A percentile compares a stretch with the other conserved stretches of the same genome.
phyloP scores from a whole-genome alignment of 2,113 vertebrate species.

The Microcebus murinus region DNA sequence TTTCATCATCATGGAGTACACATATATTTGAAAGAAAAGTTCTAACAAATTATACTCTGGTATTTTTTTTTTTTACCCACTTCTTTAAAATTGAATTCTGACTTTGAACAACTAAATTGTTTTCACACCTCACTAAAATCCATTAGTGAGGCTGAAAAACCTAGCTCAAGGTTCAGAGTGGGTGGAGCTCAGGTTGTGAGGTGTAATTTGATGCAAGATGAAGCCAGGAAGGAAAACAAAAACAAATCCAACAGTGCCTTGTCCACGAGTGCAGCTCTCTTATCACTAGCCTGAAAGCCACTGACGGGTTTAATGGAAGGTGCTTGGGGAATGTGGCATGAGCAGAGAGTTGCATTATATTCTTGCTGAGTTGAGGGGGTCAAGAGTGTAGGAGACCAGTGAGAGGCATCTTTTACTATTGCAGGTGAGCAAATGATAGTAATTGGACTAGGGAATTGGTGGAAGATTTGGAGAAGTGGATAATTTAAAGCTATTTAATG shows the following conservation, averaged over 20 bases:
- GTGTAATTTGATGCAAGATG: neutral
- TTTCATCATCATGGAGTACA: neutral
- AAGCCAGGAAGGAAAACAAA: neutral
- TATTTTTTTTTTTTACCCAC: neutral
- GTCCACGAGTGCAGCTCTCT: neutral
- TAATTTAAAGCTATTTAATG: neutral
- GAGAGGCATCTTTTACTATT: neutral
- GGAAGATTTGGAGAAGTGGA: neutral
- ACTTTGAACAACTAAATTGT: neutral
- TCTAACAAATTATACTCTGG: neutral
- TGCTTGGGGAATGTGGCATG: neutral
- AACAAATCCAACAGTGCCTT: fast-evolving
- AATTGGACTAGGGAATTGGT: neutral
- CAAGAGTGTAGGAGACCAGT: neutral
- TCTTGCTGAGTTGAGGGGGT: neutral
- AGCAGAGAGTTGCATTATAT: neutral
- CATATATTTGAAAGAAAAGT: neutral
- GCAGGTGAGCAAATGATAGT: neutral
- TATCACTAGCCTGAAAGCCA: neutral
- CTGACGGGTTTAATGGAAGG: neutral
- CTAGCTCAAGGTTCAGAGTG: neutral
- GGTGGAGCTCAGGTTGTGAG: neutral
- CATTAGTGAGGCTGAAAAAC: neutral
- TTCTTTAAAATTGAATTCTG: constrained; percentile 49
- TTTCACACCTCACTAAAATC: constrained; percentile 21